These are phyloP conservation scores for Tragelaphus imberbis DNA, from an alignment of 2,113 vertebrate species.

Conservation along the genomic window DNA sequence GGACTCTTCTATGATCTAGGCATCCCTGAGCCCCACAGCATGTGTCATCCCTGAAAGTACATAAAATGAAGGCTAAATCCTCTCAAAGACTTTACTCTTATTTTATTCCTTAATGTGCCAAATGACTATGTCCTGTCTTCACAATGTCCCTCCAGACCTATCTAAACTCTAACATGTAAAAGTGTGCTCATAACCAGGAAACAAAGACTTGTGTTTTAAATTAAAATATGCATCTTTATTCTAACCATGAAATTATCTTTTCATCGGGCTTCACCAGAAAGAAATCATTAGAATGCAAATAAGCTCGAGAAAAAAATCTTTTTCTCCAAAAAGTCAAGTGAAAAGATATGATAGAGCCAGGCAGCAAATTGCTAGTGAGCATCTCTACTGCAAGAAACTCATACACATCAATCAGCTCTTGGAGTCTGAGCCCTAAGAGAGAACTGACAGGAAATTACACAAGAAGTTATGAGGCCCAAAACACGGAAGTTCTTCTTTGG, in stretches of 20 bases:
- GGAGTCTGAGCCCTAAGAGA: background rate
- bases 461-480: background rate
- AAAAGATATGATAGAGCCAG: background rate
- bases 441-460: background rate
- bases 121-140: background rate
- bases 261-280: background rate
- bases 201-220: background rate
- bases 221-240: background rate
- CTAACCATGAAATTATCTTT: background rate
- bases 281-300: background rate
- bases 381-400: background rate
- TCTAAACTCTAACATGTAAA: background rate
- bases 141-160: background rate
- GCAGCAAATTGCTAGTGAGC: background rate
- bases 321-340: background rate
- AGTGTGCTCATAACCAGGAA: background rate
- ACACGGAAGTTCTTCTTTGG: background rate
- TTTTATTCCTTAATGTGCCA: background rate
- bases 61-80: background rate
- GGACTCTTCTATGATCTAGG: background rate
- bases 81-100: background rate
- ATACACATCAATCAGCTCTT: background rate
- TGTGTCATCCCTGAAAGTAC: background rate
- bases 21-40: background rate
- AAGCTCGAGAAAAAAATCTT: background rate